phyloP scores from a whole-genome alignment of 1,140 invertebrate genomes.

The Drosophila santomea region DNA sequence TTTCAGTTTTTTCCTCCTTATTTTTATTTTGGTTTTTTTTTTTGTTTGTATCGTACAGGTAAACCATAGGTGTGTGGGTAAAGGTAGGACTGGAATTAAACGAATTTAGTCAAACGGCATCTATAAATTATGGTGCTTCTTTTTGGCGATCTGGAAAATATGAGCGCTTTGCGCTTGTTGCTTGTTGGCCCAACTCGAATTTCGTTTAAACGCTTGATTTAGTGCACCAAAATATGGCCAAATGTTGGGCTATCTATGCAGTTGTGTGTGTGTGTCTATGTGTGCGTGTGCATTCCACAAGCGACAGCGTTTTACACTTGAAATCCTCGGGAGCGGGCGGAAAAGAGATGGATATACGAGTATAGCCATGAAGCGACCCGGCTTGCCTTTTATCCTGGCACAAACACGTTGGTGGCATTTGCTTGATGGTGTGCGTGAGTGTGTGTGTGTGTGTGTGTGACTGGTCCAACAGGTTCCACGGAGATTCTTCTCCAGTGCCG shows the following conservation, averaged over 20 bases:
- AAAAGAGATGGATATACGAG: conserved; percentile 8
- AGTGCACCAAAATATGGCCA: conserved; percentile 74
- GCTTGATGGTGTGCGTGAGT: conserved; percentile 22
- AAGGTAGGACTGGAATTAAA: conserved; percentile 67
- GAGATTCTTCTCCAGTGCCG: conserved; percentile 65
- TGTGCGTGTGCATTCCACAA: conserved; percentile 70
- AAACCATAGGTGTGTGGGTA: conserved; percentile 7
- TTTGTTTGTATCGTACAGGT: too few relatives aligned
- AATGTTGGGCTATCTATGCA: conserved; percentile 50
- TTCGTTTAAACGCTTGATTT: conserved; percentile 83
- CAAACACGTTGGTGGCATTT: conserved; percentile 82
- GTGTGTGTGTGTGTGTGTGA: conserved; percentile 27
- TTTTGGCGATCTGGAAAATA: conserved; percentile 51
- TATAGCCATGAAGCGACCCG: conserved; percentile 24
- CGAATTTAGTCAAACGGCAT: conserved; percentile 83
- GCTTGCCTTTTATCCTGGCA: conserved; percentile 77
- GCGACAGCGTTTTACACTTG: conserved; percentile 81
- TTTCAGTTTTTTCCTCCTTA: neutral
- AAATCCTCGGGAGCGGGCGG: conserved; percentile 45
- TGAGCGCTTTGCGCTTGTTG: conserved; percentile 25
- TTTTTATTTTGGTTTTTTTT: neutral
- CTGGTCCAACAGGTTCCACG: conserved; percentile 81
- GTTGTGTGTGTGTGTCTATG: conserved; percentile 2
- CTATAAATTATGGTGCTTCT: conserved; percentile 75
- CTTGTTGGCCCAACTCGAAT: conserved; percentile 33